These are phyloP conservation scores for Setophaga coronata DNA, from an alignment of 2,113 vertebrate genomes.

Conservation along the genomic window DNA sequence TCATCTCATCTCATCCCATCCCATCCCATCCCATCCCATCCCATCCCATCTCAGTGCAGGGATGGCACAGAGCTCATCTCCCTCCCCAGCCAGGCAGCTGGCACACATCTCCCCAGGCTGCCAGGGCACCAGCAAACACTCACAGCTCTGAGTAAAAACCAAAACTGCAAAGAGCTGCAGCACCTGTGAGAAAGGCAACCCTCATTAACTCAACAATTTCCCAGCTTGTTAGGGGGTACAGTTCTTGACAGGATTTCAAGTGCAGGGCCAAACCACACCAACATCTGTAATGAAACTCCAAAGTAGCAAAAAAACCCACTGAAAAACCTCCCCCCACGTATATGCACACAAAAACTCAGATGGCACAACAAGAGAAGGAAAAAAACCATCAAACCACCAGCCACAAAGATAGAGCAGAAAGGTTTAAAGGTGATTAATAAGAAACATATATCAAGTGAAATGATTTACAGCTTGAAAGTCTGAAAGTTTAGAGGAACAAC, in stretches of 20 bases:
- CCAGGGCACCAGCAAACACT: neutral
- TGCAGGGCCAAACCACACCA: neutral
- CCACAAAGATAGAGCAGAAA: neutral
- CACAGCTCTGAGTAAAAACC: constrained; percentile 17
- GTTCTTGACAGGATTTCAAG: neutral
- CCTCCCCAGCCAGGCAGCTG: neutral
- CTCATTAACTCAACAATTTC: constrained; percentile 30
- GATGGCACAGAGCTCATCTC: neutral
- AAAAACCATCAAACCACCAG: neutral
- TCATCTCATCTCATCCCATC: no score
- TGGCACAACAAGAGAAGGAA: neutral
- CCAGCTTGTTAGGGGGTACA: neutral
- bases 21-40: no score
- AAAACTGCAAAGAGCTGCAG: neutral
- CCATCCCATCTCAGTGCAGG: neutral
- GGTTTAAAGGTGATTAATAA: neutral
- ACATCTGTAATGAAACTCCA: neutral
- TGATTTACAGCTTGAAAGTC: neutral
- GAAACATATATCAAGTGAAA: neutral
- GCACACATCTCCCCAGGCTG: neutral
- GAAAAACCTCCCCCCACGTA: neutral
- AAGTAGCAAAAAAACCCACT: neutral
- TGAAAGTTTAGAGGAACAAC: neutral
- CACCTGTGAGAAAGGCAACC: constrained; percentile 12
- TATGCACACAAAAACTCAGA: neutral